Evolutionary conservation across 2,113 vertebrate genomes (phyloP).

Genomic region (Menidia beryllina): DNA sequence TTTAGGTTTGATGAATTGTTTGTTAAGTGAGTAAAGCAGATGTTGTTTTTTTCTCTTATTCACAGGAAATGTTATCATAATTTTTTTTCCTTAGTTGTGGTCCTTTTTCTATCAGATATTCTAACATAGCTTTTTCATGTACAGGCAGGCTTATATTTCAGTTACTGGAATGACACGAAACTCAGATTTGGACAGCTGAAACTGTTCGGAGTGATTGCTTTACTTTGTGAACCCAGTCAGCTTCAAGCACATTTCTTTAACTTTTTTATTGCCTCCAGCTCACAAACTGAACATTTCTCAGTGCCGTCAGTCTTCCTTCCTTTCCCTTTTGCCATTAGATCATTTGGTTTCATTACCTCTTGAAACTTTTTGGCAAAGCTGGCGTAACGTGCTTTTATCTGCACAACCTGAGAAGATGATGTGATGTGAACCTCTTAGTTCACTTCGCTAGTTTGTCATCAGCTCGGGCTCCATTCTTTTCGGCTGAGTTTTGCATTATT

Average conservation of each 20-base stretch:
- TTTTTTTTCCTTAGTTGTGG: not conserved
- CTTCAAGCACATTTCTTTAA: not conserved
- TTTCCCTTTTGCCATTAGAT: slow-evolving; percentile 14
- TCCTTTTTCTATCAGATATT: too few species aligned
- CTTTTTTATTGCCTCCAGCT: not conserved
- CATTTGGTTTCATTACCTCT: slow-evolving; percentile 50
- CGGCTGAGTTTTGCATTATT: slow-evolving; percentile 14
- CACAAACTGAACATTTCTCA: slow-evolving; percentile 19
- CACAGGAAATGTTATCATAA: not conserved
- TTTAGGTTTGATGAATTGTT: not conserved
- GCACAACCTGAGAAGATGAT: slow-evolving; percentile 15
- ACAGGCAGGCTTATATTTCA: not conserved
- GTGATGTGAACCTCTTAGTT: slow-evolving; percentile 26
- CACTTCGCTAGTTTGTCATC: not conserved
- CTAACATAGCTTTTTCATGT: slow-evolving; percentile 2
- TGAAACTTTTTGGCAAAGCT: slow-evolving; percentile 46
- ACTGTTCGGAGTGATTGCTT: not conserved
- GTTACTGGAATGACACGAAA: not conserved
- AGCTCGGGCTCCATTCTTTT: slow-evolving; percentile 12
- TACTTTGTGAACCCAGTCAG: not conserved
- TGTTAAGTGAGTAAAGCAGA: not conserved
- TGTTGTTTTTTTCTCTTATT: not conserved
- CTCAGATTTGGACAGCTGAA: not conserved
- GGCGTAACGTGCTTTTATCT: slow-evolving; percentile 27
- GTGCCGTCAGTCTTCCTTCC: slow-evolving; percentile 22